Conservation (phyloP, 2,113 vertebrate species). For the Probosciger aterrimus region DNA sequence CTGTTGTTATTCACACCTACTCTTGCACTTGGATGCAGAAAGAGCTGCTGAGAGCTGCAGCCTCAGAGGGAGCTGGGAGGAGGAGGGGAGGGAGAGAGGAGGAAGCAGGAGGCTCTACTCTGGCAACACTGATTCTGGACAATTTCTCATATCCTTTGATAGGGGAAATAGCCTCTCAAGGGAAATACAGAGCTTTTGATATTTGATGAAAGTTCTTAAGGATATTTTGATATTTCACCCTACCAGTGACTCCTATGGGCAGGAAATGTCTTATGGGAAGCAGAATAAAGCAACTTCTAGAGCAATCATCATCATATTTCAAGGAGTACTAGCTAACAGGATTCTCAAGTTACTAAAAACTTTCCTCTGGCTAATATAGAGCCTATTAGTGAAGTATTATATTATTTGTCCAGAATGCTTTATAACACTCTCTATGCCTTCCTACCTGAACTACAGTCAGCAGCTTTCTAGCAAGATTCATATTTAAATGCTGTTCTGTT, state of each 20-base stretch:
- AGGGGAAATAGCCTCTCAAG: constrained; percentile 6
- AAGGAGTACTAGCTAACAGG: not conserved
- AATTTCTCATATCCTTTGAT: constrained; percentile 44
- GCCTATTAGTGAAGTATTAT: constrained; percentile 15
- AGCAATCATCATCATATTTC: constrained; percentile 1
- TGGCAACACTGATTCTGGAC: constrained; percentile 27
- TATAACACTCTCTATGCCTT: not conserved
- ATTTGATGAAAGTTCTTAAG: constrained; percentile 22
- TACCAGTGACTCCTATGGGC: constrained; percentile 1
- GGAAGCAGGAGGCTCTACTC: not conserved
- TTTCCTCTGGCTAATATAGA: constrained; percentile 11
- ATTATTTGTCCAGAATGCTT: constrained; percentile 30
- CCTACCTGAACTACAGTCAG: not conserved
- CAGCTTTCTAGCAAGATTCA: not conserved
- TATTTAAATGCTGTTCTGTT: not conserved
- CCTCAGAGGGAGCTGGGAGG: not conserved
- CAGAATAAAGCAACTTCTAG: constrained; percentile 41
- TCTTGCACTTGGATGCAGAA: not conserved
- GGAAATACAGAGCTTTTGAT: not conserved
- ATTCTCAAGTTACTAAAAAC: constrained; percentile 52
- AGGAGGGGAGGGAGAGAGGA: not conserved
- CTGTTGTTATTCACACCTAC: not conserved
- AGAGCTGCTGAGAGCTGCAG: not conserved
- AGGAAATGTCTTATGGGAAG: constrained; percentile 32
- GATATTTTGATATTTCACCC: constrained; percentile 43